phyloP scores from a whole-genome alignment of 2,797 vertebrate genomes.

The Neomorphus geoffroyi region DNA sequence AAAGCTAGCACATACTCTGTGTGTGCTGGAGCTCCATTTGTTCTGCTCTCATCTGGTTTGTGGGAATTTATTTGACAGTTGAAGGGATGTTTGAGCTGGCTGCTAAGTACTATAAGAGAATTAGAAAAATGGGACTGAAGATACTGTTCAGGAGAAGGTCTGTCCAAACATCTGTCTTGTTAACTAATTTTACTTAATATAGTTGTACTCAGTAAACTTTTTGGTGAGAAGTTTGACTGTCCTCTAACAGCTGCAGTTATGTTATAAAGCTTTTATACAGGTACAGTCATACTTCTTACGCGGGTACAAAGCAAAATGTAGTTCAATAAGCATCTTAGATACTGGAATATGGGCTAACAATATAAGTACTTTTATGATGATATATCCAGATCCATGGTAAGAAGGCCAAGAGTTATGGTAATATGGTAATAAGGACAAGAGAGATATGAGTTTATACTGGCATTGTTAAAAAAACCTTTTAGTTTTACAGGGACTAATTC shows the following conservation, averaged over 20 bases:
- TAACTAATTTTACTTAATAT: background rate
- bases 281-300: background rate
- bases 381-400: background rate
- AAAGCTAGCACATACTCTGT: background rate
- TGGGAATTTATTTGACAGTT: slow-evolving; percentile 11
- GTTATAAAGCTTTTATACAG: background rate
- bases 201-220: background rate
- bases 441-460: background rate
- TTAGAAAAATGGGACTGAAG: background rate
- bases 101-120: background rate
- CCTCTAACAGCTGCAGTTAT: background rate
- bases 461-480: background rate
- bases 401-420: slow-evolving; percentile 5
- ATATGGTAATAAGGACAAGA: background rate
- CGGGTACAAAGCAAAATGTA: background rate
- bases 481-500: background rate
- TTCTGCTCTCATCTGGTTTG: slow-evolving; percentile 29
- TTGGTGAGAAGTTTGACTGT: background rate
- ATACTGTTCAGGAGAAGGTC: background rate
- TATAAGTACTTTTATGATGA: background rate
- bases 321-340: background rate
- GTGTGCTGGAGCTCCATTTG: background rate
- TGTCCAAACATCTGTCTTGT: background rate
- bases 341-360: background rate
- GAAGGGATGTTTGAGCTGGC: slow-evolving; percentile 9